These are phyloP conservation scores for Phylloscopus trochilus DNA, from an alignment of 2,113 vertebrate genomes.

Conservation along the genomic window DNA sequence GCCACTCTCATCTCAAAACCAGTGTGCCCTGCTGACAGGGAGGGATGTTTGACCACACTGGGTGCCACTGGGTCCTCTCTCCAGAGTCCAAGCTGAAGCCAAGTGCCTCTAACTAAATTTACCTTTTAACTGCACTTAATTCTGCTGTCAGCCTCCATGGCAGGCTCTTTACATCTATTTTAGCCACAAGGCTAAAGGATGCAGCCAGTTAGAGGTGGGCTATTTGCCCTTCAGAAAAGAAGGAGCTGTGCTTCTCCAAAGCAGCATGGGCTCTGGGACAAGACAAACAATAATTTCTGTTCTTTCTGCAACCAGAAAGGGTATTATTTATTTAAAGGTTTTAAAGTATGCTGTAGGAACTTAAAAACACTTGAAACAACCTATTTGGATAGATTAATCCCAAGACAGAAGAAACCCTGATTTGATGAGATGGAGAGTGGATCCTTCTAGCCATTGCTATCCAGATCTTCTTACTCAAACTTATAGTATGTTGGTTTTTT, in stretches of 20 bases:
- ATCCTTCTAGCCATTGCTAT: neutral
- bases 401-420: neutral
- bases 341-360: neutral
- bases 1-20: neutral
- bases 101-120: neutral
- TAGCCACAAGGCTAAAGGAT: neutral
- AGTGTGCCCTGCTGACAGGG: neutral
- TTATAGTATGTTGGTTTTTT: accelerated
- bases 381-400: neutral
- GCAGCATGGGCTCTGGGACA: accelerated
- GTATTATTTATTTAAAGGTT: neutral
- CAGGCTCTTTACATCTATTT: neutral
- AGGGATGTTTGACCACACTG: neutral
- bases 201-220: neutral
- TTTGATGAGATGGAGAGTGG: neutral
- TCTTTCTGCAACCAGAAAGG: neutral
- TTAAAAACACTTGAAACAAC: neutral
- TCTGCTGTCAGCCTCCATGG: neutral
- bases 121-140: neutral
- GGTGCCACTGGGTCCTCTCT: neutral
- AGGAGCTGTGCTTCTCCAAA: neutral
- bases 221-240: neutral
- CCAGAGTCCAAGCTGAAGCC: neutral
- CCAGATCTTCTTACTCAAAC: neutral
- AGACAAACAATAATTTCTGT: neutral